Base-by-base conservation (phyloP, 2,797 vertebrate genomes). In the Chelonia mydas region DNA sequence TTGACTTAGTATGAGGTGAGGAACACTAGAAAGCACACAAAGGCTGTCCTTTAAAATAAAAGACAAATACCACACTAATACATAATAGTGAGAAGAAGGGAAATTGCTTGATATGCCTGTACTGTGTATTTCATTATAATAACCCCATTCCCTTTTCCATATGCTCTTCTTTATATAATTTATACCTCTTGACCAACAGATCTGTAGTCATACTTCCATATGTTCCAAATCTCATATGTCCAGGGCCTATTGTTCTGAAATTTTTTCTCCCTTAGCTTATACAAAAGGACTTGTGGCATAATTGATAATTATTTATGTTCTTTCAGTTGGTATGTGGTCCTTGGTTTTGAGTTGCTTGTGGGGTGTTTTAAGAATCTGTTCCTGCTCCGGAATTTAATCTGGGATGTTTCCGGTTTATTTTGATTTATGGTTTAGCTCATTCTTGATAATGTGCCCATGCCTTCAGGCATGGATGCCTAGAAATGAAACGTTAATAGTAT, bases 221-320 rank as follows among this genome's bases (percentile, higher is more conserved):
- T 49, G 45, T 77, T 47, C 74, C 23, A 76, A 47, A 76, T 76
- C 19, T 41, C 57, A 33, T 68, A 28, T 49, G 74, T 27, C 23
- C 45, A 49, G 41, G 41, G 45, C 45, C 45, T 47, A 47, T 31
- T 72, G 65, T 72, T n/a, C 65, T 72, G 37, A n/a, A 72, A 23
- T 37, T 47, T 47, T 27, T 47, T 31, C 12, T 49, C 45, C 45
- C 74, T 77, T 47, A 77, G 27, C 6, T 77, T 47, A 47, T 77
- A 49, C 11, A 5, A 7, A 23, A 1, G 1, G 1, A 2, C 19
- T 47, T 47, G 5, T 49, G 7, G 0, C 25, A 5, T 33, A 25
- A 3, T 1, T 2, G 6, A 0, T 8, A 10, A 6, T 11, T 4
- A 3, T 82, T 88, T 25, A 28, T 3, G 6, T 33, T 57, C 9